phyloP scores from a whole-genome alignment of 2,888 invertebrate genomes.

The Pandemis corylana region DNA sequence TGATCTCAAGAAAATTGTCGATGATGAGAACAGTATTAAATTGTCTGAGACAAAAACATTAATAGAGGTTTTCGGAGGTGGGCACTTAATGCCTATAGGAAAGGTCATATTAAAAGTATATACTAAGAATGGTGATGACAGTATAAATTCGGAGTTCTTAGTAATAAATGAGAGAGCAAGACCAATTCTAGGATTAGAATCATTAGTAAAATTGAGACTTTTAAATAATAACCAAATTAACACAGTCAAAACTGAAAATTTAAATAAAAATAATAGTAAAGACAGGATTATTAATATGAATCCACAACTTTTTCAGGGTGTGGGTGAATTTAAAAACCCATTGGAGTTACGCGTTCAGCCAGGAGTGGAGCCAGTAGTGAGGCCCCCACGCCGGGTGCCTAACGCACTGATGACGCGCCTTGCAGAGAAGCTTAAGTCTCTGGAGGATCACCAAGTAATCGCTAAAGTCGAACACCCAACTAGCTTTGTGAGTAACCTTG shows the following conservation, averaged over 20 bases:
- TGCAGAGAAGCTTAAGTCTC: too few relatives aligned
- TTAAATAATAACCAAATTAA: neutral
- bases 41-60: slow-evolving; percentile 11
- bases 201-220: neutral
- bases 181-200: slow-evolving; percentile 37
- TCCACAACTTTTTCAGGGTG: too few relatives aligned
- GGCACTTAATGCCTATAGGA: neutral
- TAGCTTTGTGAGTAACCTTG: too few relatives aligned
- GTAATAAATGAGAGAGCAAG: slow-evolving; percentile 33
- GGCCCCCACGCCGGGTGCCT: too few relatives aligned
- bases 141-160: slow-evolving; percentile 33
- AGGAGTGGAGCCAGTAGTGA: too few relatives aligned
- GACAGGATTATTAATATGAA: neutral
- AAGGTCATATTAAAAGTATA: neutral
- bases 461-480: too few relatives aligned
- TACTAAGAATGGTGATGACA: neutral
- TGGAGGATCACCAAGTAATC: too few relatives aligned
- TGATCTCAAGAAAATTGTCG: neutral
- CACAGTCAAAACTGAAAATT: neutral
- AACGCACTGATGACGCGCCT: too few relatives aligned
- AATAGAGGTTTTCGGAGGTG: slow-evolving; percentile 11
- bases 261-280: neutral
- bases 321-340: too few relatives aligned
- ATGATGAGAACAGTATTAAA: slow-evolving; percentile 12
- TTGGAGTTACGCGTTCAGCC: too few relatives aligned